Percentiles rank a stretch among this genome's conserved stretches.
phyloP scores from a whole-genome alignment of 2,888 invertebrate genomes.

The Hedychridium roseum region DNA sequence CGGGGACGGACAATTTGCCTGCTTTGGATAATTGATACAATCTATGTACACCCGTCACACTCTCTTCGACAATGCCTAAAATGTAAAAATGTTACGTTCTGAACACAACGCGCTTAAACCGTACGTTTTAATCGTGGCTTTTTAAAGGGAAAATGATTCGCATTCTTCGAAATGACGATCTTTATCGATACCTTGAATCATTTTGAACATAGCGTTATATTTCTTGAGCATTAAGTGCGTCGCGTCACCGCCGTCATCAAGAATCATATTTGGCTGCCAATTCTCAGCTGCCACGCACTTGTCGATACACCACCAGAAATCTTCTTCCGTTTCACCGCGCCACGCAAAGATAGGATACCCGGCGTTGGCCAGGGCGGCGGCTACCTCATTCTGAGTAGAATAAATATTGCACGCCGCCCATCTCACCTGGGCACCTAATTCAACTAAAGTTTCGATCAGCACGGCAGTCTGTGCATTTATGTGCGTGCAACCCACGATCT shows the following conservation, averaged over 20 bases:
- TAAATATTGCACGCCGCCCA: slow-evolving; percentile 99
- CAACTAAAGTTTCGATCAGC: slow-evolving; percentile 86
- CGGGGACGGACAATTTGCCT: slow-evolving; percentile 92
- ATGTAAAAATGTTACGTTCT: too few species aligned
- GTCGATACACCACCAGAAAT: slow-evolving; percentile 99
- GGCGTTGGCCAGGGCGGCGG: slow-evolving; percentile 92
- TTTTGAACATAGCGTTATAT: slow-evolving; percentile 90
- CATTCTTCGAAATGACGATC: too few species aligned
- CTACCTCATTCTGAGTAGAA: slow-evolving; percentile 98
- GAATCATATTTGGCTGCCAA: slow-evolving; percentile 98
- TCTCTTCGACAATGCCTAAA: slow-evolving; percentile 94
- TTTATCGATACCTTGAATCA: slow-evolving; percentile 80
- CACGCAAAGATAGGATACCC: slow-evolving; percentile 93
- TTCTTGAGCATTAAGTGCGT: slow-evolving; percentile 96
- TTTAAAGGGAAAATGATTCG: too few species aligned
- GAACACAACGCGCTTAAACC: too few species aligned
- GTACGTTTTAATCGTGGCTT: too few species aligned
- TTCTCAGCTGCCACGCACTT: slow-evolving; percentile 89
- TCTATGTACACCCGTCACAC: slow-evolving; percentile 97
- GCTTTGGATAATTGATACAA: slow-evolving; percentile 95
- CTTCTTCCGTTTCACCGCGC: slow-evolving; percentile 97
- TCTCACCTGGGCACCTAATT: slow-evolving; percentile 89
- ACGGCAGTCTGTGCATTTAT: slow-evolving; percentile 99
- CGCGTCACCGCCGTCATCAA: slow-evolving; percentile 97
- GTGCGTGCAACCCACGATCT: slow-evolving; percentile 97